These are phyloP conservation scores for Mermis nigrescens DNA, from an alignment of 2,888 invertebrate genomes.

Conservation along the genomic window DNA sequence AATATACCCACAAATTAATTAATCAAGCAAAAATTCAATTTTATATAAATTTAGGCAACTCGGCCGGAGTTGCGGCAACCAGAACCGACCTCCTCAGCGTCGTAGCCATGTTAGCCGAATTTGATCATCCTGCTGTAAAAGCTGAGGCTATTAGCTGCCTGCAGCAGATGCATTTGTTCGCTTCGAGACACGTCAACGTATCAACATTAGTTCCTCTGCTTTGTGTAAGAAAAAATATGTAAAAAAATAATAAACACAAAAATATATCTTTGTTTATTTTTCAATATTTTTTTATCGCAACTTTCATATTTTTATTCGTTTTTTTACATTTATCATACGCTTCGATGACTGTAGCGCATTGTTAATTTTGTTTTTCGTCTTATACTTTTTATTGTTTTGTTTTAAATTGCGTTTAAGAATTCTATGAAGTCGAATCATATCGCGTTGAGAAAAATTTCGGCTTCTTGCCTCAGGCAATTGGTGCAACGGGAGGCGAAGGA, in stretches of 20 bases:
- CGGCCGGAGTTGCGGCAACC: conserved; percentile 51
- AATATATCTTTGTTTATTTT: too few relatives aligned
- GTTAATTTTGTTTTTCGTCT: neutral
- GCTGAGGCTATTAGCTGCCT: conserved; percentile 86
- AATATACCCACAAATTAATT: too few relatives aligned
- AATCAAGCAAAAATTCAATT: too few relatives aligned
- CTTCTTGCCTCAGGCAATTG: conserved; percentile 79
- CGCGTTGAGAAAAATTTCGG: conserved; percentile 70
- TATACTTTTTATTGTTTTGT: neutral
- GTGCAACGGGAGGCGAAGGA: conserved; percentile 88
- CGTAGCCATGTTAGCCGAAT: conserved; percentile 63
- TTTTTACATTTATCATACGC: neutral
- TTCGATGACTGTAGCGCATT: too few relatives aligned
- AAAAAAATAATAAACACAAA: too few relatives aligned
- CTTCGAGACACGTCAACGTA: conserved; percentile 77
- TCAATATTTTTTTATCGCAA: neutral
- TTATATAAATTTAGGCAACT: conserved; percentile 47
- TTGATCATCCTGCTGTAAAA: conserved; percentile 60
- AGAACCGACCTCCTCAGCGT: conserved; percentile 71
- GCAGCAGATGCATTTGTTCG: conserved; percentile 92
- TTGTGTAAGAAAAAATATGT: too few relatives aligned
- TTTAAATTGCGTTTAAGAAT: too few relatives aligned
- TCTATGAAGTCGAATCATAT: conserved; percentile 46
- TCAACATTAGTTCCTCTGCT: conserved; percentile 49
- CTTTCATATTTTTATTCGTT: neutral